These are phyloP conservation scores for Huso huso DNA, from an alignment of 2,797 vertebrate species.

Conservation along the genomic window DNA sequence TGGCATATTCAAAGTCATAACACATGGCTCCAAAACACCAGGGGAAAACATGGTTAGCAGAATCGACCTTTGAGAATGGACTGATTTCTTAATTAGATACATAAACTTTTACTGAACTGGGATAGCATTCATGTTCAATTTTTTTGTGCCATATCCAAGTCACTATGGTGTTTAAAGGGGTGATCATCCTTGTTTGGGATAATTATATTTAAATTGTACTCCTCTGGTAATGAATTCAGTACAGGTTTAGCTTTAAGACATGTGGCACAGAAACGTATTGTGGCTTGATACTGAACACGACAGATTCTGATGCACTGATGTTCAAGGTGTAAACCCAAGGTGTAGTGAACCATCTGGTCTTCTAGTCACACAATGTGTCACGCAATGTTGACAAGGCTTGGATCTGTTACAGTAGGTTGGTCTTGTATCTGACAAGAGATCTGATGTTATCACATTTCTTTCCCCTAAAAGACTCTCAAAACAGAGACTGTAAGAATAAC, in stretches of 20 bases:
- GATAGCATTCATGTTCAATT: too few species aligned
- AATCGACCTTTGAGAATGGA: too few species aligned
- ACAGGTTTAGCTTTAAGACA: not conserved
- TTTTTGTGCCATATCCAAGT: too few species aligned
- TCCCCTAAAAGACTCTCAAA: slow-evolving; percentile 56
- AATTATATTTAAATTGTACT: too few species aligned
- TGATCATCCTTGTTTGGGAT: too few species aligned
- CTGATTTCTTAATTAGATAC: too few species aligned
- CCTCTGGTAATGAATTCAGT: too few species aligned
- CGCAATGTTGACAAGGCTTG: slow-evolving; percentile 70
- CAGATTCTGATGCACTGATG: slow-evolving; percentile 27
- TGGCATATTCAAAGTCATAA: too few species aligned
- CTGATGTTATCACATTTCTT: slow-evolving; percentile 78
- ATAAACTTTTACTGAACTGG: too few species aligned
- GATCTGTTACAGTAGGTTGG: slow-evolving; percentile 61
- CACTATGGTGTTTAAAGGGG: too few species aligned
- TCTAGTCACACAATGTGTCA: slow-evolving; percentile 56
- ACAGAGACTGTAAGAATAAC: slow-evolving; percentile 49
- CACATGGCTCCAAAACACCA: too few species aligned
- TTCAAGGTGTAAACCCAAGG: slow-evolving; percentile 51
- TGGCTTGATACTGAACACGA: slow-evolving; percentile 5
- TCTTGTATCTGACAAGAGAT: slow-evolving; percentile 79
- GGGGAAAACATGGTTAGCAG: too few species aligned
- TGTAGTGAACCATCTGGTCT: slow-evolving; percentile 67
- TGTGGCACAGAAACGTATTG: slow-evolving; percentile 23